phyloP scores from a whole-genome alignment of 2,888 invertebrate genomes.

The Acrobasis suavella region DNA sequence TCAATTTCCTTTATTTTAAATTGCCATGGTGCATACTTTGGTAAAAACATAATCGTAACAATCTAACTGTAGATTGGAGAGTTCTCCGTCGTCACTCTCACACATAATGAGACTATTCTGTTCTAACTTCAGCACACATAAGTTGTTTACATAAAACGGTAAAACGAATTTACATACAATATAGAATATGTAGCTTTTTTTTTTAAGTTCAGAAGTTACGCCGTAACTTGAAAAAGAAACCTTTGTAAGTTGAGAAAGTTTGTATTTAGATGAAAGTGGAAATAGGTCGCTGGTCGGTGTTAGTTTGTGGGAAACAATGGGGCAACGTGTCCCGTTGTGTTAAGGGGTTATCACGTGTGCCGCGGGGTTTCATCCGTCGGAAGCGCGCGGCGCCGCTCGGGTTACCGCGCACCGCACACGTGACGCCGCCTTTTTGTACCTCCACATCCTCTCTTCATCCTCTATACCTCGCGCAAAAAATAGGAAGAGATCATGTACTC shows the following conservation, averaged over 20 bases:
- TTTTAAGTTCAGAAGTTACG: neutral
- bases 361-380: conserved; percentile 67
- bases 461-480: conserved; percentile 47
- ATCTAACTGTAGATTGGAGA: too few relatives aligned
- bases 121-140: too few relatives aligned
- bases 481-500: conserved; percentile 37
- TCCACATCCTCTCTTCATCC: conserved; percentile 47
- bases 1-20: too few relatives aligned
- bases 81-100: too few relatives aligned
- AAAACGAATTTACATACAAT: too few relatives aligned
- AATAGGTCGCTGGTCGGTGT: neutral
- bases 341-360: conserved; percentile 37
- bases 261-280: neutral
- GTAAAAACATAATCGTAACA: too few relatives aligned
- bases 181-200: too few relatives aligned
- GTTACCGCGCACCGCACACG: conserved; percentile 62
- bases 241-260: neutral
- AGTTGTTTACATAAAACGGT: too few relatives aligned
- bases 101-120: too few relatives aligned
- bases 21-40: too few relatives aligned
- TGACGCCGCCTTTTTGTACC: conserved; percentile 58
- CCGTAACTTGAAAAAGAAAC: neutral
- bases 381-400: conserved; percentile 59
- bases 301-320: conserved; percentile 15
- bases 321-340: conserved; percentile 31